These are phyloP conservation scores for Zygogramma bicolorata DNA, from an alignment of 2,888 invertebrate species.

Conservation along the genomic window DNA sequence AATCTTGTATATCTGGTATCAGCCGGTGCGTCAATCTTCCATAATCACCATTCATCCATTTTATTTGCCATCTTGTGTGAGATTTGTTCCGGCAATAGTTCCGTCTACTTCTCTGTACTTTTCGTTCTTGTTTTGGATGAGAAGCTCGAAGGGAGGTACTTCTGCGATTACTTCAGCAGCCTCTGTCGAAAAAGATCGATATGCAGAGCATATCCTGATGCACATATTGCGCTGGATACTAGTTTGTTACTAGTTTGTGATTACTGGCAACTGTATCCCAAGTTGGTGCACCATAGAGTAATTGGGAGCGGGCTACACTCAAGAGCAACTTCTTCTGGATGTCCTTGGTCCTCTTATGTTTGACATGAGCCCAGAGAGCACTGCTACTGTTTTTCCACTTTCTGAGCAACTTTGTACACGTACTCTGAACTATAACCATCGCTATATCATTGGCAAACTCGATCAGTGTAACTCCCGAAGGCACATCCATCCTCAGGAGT, in stretches of 20 bases:
- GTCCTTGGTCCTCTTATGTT: no score
- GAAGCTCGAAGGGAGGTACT: conserved; percentile 16
- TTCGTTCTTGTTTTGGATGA: conserved; percentile 4
- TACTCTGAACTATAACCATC: no score
- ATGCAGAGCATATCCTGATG: conserved; percentile 18
- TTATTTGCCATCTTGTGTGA: conserved; percentile 4
- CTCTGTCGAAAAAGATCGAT: conserved; percentile 11
- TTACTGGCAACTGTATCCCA: conserved; percentile 5
- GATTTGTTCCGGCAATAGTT: background rate
- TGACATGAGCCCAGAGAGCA: no score
- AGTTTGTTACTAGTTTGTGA: conserved; percentile 1
- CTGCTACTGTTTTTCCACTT: no score
- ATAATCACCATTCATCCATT: background rate
- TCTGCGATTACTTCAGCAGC: conserved; percentile 20
- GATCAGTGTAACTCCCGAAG: no score
- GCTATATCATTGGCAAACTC: no score
- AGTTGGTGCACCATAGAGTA: conserved; percentile 18
- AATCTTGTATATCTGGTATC: background rate
- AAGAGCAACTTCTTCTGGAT: no score
- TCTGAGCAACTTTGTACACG: no score
- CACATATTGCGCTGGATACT: background rate
- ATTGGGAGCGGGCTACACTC: conserved; percentile 13
- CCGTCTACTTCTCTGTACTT: background rate
- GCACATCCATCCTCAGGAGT: no score
- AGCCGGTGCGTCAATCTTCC: conserved; percentile 14